These are phyloP conservation scores for Lycopodina hypogea DNA, from an alignment of 37 sponge, comb jelly and placozoan genomes.

Conservation along the genomic window DNA sequence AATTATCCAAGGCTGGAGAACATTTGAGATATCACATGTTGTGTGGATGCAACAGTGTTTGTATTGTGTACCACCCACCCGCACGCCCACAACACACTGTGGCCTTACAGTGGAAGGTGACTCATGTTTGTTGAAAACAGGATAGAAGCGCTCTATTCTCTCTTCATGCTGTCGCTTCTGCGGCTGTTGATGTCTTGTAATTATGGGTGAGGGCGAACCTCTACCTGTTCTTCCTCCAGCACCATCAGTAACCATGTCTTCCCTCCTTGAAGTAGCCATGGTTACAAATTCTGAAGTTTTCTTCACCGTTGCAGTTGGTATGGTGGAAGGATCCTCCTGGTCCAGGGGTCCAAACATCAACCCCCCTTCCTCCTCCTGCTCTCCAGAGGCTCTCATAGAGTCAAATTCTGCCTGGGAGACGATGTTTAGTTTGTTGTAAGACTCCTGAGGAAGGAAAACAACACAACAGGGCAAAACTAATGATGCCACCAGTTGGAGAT, in stretches of 20 bases:
- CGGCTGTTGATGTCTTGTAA: background rate
- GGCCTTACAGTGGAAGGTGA: conserved; percentile 8
- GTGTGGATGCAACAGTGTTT: no score
- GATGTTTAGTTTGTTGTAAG: conserved; percentile 55
- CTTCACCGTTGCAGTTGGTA: background rate
- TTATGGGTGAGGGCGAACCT: background rate
- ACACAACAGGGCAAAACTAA: background rate
- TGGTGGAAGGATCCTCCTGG: conserved; percentile 5
- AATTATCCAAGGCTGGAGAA: no score
- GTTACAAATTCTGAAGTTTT: background rate
- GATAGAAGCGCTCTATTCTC: conserved; percentile 71
- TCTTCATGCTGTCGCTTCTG: background rate
- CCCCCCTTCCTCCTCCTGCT: conserved; percentile 31
- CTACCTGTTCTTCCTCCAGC: background rate
- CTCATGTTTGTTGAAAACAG: conserved; percentile 63
- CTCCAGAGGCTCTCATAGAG: conserved; percentile 40
- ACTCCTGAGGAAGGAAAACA: conserved; percentile 15
- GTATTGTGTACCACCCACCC: no score
- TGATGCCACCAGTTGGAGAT: background rate
- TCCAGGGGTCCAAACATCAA: conserved; percentile 27
- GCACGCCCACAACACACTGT: no score
- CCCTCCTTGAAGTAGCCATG: background rate
- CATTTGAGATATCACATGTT: no score
- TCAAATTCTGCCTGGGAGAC: conserved; percentile 79
- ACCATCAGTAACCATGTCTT: background rate